Evolutionary conservation across 2,888 invertebrate species (phyloP), one percentile per base, ranked within the genome.

Genomic region (Parelbella ahira): DNA sequence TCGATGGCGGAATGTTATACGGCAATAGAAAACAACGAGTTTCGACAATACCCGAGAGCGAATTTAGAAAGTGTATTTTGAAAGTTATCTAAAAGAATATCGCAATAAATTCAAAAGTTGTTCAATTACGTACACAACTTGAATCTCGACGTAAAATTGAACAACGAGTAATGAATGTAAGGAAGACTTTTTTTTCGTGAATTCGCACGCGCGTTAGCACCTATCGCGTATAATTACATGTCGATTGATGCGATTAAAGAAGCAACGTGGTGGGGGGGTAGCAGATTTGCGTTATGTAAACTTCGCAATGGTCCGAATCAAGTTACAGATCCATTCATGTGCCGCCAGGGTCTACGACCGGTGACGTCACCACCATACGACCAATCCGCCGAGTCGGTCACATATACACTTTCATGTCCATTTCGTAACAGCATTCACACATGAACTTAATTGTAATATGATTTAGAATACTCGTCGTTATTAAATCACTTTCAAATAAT

Each of bases 341-440:
- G 55, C 25, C 8, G 49, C 42, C 51, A 52, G 55, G 65, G 67
- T 66, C 67, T 60, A 59, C 59, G 67, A 68, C 66, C 68, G 67
- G 44, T 77, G 74, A 76, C 68, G 65, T 77, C 74, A 75, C 47
- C 39, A 75, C 47, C 39, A 24, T 10, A 2, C 19, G 18, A 25
- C 39, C 32, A 25, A 39, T 18, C 59, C 63, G n/a, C n/a, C n/a
- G n/a, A n/a, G n/a, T n/a, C n/a, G n/a, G n/a, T n/a, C n/a, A n/a
- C n/a, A n/a, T 58, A 54, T 55, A 25, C 21, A 39, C 8, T 36
- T 8, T 28, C 18, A n/a, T 19, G 15, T 15, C 15, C 4, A 15
- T n/a, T n/a, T n/a, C n/a, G n/a, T n/a, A n/a, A n/a, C n/a, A n/a
- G n/a, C n/a, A n/a, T n/a, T n/a, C n/a, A n/a, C n/a, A n/a, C n/a